These are phyloP conservation scores for Fopius arisanus DNA, from an alignment of 1,140 invertebrate species.

Conservation along the genomic window DNA sequence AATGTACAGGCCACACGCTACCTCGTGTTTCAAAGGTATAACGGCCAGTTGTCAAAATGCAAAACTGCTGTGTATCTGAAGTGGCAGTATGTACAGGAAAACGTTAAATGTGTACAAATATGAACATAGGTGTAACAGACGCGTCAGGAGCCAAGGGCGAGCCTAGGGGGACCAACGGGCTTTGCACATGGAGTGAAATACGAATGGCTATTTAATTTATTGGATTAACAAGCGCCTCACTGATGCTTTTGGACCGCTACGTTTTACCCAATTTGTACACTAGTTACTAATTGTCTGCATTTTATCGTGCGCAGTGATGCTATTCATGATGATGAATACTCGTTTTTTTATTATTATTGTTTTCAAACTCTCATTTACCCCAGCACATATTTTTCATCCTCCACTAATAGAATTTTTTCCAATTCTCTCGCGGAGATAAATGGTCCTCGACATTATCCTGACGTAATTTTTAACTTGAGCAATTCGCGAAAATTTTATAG, in stretches of 20 bases:
- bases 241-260: constrained; percentile 15
- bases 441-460: no score
- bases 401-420: no score
- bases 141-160: neutral
- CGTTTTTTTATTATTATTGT: neutral
- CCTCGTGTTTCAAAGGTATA: constrained; percentile 47
- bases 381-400: no score
- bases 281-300: constrained; percentile 27
- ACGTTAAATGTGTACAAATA: constrained; percentile 12
- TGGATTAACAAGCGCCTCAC: constrained; percentile 26
- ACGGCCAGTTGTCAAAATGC: constrained; percentile 55
- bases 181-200: neutral
- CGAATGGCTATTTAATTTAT: constrained; percentile 37
- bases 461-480: no score
- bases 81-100: constrained; percentile 8
- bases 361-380: no score
- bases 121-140: neutral
- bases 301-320: neutral
- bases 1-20: constrained; percentile 46
- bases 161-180: no score
- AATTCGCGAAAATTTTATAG: no score
- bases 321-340: neutral
- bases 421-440: no score
- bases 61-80: constrained; percentile 40
- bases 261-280: constrained; percentile 29